A percentile compares a stretch with the other conserved stretches of the same genome.
Evolutionary conservation across 1,140 invertebrate genomes (phyloP).

Genomic region (Pissodes strobi): DNA sequence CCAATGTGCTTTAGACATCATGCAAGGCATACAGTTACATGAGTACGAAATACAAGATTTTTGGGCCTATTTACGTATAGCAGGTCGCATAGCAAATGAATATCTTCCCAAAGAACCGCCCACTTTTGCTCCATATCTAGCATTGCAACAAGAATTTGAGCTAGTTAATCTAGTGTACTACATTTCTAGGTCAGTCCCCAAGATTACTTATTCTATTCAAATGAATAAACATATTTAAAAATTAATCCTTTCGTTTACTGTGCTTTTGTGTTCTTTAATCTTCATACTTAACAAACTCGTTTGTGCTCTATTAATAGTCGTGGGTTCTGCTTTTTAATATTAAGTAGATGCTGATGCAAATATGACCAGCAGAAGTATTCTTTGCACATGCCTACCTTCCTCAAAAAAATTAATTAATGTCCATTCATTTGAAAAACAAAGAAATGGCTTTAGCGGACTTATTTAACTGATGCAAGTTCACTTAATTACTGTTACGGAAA

Average conservation of each 20-base stretch:
- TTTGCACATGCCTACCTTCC: too few species aligned
- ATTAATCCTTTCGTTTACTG: background rate
- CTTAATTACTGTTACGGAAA: too few species aligned
- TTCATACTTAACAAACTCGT: too few species aligned
- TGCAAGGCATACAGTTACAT: slow-evolving; percentile 72
- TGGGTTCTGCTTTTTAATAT: too few species aligned
- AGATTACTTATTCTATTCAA: slow-evolving; percentile 23
- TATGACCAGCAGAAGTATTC: too few species aligned
- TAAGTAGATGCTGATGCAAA: too few species aligned
- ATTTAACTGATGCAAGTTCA: too few species aligned
- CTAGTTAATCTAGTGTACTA: slow-evolving; percentile 64
- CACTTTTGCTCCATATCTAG: slow-evolving; percentile 59
- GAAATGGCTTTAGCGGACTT: too few species aligned
- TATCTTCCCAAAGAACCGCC: slow-evolving; percentile 58
- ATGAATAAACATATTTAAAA: background rate
- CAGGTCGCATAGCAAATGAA: slow-evolving; percentile 63
- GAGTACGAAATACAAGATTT: slow-evolving; percentile 62
- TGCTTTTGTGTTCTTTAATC: background rate
- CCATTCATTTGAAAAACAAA: too few species aligned
- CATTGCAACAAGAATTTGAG: slow-evolving; percentile 64
- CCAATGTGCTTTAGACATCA: slow-evolving; percentile 89
- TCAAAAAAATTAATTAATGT: too few species aligned
- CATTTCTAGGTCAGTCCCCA: slow-evolving; percentile 62
- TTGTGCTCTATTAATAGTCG: too few species aligned
- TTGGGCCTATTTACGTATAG: slow-evolving; percentile 61